Percentiles rank a stretch among this genome's conserved stretches.
phyloP scores from a whole-genome alignment of 2,113 vertebrate genomes.

The Tragelaphus strepsiceros region DNA sequence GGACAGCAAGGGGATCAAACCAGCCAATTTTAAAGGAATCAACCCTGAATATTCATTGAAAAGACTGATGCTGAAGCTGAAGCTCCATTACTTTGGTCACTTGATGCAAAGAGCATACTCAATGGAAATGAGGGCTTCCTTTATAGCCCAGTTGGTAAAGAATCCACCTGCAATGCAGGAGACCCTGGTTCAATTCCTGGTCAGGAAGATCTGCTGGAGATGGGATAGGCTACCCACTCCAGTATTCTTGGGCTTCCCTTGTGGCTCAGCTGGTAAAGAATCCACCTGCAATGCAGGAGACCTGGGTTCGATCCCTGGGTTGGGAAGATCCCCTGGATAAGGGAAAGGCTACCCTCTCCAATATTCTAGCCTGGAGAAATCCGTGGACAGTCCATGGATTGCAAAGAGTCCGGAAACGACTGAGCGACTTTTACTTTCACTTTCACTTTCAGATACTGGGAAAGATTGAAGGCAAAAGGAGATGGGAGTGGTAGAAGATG shows the following conservation, averaged over 20 bases:
- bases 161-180: not conserved
- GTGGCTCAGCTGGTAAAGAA: not conserved
- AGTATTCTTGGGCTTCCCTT: not conserved
- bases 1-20: not conserved
- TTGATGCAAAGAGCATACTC: not conserved
- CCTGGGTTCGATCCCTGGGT: not conserved
- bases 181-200: not conserved
- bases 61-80: not conserved
- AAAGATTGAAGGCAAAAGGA: not conserved
- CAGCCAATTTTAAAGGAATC: not conserved
- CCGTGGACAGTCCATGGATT: not conserved
- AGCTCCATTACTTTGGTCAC: not conserved
- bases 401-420: not conserved
- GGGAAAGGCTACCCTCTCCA: not conserved
- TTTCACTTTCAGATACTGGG: not conserved
- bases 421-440: not conserved
- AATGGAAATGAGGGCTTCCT: not conserved
- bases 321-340: not conserved
- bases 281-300: not conserved
- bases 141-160: not conserved
- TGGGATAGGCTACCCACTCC: not conserved
- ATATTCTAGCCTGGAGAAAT: not conserved
- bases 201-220: not conserved
- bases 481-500: not conserved
- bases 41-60: not conserved